Conservation (phyloP, 2,888 invertebrate species). For the Eupelmus urozonus region DNA sequence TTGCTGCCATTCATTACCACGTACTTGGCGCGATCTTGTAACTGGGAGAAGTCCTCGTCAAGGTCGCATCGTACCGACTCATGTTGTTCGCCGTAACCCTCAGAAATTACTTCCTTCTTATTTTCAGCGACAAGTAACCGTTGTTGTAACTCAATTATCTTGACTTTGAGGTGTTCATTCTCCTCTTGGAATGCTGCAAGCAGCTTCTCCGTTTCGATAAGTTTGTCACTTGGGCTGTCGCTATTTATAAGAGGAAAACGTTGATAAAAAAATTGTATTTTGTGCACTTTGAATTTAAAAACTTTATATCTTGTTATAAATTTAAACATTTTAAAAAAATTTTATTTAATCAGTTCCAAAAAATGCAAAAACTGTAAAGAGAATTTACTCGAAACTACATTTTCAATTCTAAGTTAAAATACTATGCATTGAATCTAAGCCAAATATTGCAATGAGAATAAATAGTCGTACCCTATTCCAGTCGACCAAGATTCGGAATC, state of each 20-base stretch:
- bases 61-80: constrained; percentile 67
- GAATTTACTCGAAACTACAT: no score
- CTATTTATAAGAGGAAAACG: constrained; percentile 32
- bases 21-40: constrained; percentile 76
- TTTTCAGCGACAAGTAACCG: constrained; percentile 77
- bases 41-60: constrained; percentile 70
- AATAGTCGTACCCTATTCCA: constrained; percentile 43
- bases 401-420: background rate
- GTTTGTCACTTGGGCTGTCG: constrained; percentile 74
- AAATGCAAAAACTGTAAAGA: no score
- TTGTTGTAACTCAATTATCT: constrained; percentile 80
- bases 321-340: background rate
- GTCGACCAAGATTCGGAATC: constrained; percentile 59
- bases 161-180: constrained; percentile 79
- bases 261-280: no score
- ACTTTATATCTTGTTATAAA: background rate
- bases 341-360: no score
- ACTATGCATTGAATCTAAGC: no score
- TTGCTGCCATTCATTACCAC: constrained; percentile 77
- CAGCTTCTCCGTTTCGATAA: constrained; percentile 80
- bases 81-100: constrained; percentile 75
- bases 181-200: constrained; percentile 77
- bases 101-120: constrained; percentile 79
- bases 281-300: no score
- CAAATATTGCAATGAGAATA: no score